Conservation (phyloP, 2,888 invertebrate genomes). For the Mallateleia sp. region DNA sequence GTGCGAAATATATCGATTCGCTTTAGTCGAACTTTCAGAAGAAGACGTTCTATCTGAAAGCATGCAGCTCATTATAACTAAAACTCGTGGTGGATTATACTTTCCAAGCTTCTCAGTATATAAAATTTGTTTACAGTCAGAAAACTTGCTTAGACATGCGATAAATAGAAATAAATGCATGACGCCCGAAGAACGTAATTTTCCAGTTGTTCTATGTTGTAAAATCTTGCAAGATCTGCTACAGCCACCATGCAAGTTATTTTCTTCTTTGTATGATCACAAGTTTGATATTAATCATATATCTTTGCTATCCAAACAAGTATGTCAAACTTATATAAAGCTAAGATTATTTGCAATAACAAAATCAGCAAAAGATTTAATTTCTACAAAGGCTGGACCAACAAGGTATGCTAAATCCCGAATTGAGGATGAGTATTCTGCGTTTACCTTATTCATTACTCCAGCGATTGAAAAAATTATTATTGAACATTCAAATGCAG, state of each 20-base stretch:
- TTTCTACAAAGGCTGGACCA: conserved; percentile 13
- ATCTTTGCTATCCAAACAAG: conserved; percentile 14
- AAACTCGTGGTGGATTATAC: conserved; percentile 4
- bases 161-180: background rate
- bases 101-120: conserved; percentile 55
- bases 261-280: conserved; percentile 37
- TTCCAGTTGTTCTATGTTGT: conserved; percentile 31
- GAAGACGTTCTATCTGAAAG: too few species aligned
- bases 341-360: conserved; percentile 27
- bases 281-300: conserved; percentile 46
- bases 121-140: conserved; percentile 31
- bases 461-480: background rate
- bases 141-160: conserved; percentile 21
- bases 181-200: conserved; percentile 22
- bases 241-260: conserved; percentile 34
- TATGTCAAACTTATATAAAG: conserved; percentile 29
- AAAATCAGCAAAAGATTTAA: background rate
- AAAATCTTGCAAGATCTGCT: conserved; percentile 54
- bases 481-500: background rate
- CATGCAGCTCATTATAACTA: background rate
- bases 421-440: conserved; percentile 10
- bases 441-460: background rate
- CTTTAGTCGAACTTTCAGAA: too few species aligned
- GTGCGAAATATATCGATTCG: too few species aligned
- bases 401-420: background rate